A percentile compares a stretch with the other conserved stretches of the same genome.
phyloP scores from a whole-genome alignment of 2,797 vertebrate genomes.

The Carcharodon carcharias region DNA sequence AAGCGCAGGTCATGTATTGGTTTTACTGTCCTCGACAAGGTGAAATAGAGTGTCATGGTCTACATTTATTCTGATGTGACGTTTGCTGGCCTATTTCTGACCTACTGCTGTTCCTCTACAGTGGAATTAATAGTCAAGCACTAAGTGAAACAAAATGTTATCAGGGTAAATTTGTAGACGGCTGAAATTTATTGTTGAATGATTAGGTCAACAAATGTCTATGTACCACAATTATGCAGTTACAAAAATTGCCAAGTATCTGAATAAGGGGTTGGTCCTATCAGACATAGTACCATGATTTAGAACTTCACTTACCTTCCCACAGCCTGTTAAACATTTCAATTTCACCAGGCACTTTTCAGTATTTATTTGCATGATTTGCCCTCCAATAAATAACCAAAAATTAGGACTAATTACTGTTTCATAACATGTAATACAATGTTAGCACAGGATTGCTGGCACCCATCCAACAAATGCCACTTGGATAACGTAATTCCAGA shows the following conservation, averaged over 20 bases:
- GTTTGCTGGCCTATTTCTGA: not conserved
- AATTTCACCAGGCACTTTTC: too few relatives aligned
- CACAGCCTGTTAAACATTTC: not conserved
- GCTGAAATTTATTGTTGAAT: not conserved
- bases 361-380: not conserved
- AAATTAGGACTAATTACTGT: not conserved
- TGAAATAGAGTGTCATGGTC: not conserved
- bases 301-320: not conserved
- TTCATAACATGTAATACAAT: not conserved
- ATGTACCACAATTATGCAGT: not conserved
- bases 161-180: not conserved
- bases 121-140: not conserved
- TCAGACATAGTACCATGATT: too few relatives aligned
- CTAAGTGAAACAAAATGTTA: not conserved
- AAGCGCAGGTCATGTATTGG: not conserved
- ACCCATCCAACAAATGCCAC: not conserved
- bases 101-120: not conserved
- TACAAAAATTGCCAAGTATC: not conserved
- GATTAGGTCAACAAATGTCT: not conserved
- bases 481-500: not conserved
- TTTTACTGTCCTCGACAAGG: not conserved
- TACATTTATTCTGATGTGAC: not conserved
- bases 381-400: not conserved
- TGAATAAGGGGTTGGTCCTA: not conserved
- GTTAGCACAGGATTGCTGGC: not conserved